Evolutionary conservation across 2,113 vertebrate species (phyloP), one percentile per base, ranked within the genome.

Genomic region (Tupaia chinensis): DNA sequence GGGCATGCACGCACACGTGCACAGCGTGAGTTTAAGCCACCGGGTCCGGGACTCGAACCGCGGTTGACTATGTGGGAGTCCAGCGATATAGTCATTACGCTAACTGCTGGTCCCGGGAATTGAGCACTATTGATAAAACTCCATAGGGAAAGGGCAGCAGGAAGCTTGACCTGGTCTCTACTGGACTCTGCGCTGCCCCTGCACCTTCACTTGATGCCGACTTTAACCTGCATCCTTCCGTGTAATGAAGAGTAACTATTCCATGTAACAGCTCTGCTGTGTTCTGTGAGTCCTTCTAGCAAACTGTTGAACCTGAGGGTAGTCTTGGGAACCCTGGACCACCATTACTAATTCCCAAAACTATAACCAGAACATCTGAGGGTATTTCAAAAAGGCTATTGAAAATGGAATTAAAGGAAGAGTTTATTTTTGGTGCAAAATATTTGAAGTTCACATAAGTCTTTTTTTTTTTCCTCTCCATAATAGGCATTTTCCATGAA

Each of bases 341-440:
- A 83, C 9, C 74, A 69, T 78, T 72, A 79, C 44, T 87, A 90
- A 91, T 78, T 92, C 84, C 56, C 74, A 79, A 79, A 65, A 84
- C 25, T 89, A 95, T 68, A 93, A 76, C 34, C n/a, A 76, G 78
- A 89, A 44, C 44, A 44, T 44, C 3, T 44, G 44, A 44, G 44
- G 44, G 44, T 44, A 44, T 5, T 44, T 44, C 44, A 44, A 44
- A 44, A 44, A 44, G 44, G 44, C 44, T 44, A 5, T 44, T 44
- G 44, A 44, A 44, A 44, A 44, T 44, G 44, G 44, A 44, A 44
- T 44, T 44, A 44, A 44, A 44, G 44, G 44, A 44, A 44, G 44
- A 44, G 5, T 44, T 44, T 44, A 44, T n/a, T 44, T 44, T 44
- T 44, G 44, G 44, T 44, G 44, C 44, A 44, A 44, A 44, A 44